A percentile compares a stretch with the other conserved stretches of the same genome.
These are phyloP conservation scores for Cololabis saira DNA, from an alignment of 2,113 vertebrate genomes.

Conservation along the genomic window DNA sequence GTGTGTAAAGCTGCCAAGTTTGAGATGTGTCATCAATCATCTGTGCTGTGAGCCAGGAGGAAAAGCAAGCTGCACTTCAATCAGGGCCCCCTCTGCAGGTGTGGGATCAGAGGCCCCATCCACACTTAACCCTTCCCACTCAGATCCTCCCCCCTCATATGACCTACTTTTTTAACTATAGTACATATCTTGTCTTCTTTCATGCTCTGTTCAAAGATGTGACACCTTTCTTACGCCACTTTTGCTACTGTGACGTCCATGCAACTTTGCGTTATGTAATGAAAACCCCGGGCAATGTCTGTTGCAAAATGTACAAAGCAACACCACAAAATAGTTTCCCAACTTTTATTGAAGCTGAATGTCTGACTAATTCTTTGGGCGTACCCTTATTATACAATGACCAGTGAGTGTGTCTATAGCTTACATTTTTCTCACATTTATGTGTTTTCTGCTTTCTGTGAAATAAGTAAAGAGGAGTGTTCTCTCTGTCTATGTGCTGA, in stretches of 20 bases:
- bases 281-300: background rate
- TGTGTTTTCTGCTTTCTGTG: background rate
- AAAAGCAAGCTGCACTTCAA: slow-evolving; percentile 47
- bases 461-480: too few relatives aligned
- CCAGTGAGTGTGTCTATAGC: too few relatives aligned
- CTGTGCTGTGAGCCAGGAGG: slow-evolving; percentile 70
- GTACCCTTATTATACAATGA: background rate
- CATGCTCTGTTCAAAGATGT: slow-evolving; percentile 8
- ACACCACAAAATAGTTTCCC: background rate
- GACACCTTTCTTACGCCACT: slow-evolving; percentile 14
- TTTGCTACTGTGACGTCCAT: slow-evolving; percentile 14
- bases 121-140: slow-evolving; percentile 25
- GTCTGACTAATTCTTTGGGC: background rate
- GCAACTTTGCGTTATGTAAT: slow-evolving; percentile 4
- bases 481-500: too few relatives aligned
- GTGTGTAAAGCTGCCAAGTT: slow-evolving; percentile 46
- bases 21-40: slow-evolving; percentile 73
- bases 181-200: slow-evolving; percentile 12
- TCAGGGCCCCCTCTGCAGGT: slow-evolving; percentile 59
- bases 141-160: slow-evolving; percentile 22
- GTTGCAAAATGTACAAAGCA: background rate
- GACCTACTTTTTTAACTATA: background rate
- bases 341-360: too few relatives aligned
- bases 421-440: background rate
- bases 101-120: slow-evolving; percentile 54